Base-by-base conservation (phyloP, 2,113 vertebrate species). In the Eleginops maclovinus region DNA sequence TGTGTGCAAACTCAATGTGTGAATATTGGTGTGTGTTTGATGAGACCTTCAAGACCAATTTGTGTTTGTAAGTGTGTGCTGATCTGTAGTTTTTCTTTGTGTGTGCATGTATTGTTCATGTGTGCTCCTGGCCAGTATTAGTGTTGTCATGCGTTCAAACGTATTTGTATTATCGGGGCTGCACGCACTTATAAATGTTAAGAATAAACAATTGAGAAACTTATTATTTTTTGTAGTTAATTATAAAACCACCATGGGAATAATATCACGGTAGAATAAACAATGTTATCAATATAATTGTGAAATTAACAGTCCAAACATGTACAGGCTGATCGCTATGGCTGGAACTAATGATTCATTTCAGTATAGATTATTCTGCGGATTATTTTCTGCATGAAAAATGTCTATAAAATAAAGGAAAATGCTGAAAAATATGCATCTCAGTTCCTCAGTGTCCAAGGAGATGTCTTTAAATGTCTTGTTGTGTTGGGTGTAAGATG, bases 31-130 rank as follows among this genome's bases (percentile, higher is more conserved):
- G 83, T 77, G 84, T 89, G 59, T 82, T 55, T 72, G 64, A 86
- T 76, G 76, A 65, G 80, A 62, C 86, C 86, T 80, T 90, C 84
- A 87, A 87, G 67, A 85, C 67, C 53, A 61, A 84, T 87, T 60
- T 7, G 47, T 87, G 70, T 86, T 66, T 73, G 41, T 73, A 46
- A 50, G 3, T 60, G 21, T 64, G 51, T 74, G 80, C 47, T 49
- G 59, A 65, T 76, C 49, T 43, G 54, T 54, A 65, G 60, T 24
- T 59, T 53, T 76, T 12, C 50, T 59, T 19, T 70, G 58, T 66
- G 51, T 63, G 15, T 59, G 17, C 31, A 36, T 60, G 66, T 19
- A 40, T 2, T 65, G 66, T 44, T 68, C 64, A 56, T 75, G 41
- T 75, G 22, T 72, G 77, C 73, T 81, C 31, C 59, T 82, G 82